A percentile compares a stretch with the other conserved stretches of the same genome.
phyloP scores from a whole-genome alignment of 2,888 invertebrate species.

The Chrysotoxum bicinctum region DNA sequence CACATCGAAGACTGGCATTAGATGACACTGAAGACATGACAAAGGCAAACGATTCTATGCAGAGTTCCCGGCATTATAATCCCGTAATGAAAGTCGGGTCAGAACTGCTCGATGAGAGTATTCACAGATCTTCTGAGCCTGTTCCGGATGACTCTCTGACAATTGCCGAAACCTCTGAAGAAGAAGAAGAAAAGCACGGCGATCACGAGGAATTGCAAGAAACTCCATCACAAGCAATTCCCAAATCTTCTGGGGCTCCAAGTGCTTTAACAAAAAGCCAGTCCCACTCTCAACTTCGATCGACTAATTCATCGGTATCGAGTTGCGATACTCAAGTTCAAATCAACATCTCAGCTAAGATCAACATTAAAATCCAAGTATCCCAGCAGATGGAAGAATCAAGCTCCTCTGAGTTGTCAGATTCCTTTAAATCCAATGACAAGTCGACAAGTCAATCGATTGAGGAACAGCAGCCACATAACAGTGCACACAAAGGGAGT shows the following conservation, averaged over 20 bases:
- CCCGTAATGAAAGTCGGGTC: slow-evolving; percentile 35
- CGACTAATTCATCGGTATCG: slow-evolving; percentile 31
- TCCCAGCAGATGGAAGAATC: slow-evolving; percentile 72
- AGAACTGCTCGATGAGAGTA: slow-evolving; percentile 45
- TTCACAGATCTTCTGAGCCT: slow-evolving; percentile 11
- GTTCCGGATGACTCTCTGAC: slow-evolving; percentile 77
- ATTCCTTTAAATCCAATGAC: slow-evolving; percentile 27
- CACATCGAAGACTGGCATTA: slow-evolving; percentile 59
- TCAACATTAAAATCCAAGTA: slow-evolving; percentile 80
- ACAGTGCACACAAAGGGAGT: slow-evolving; percentile 59
- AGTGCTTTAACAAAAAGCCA: slow-evolving; percentile 29
- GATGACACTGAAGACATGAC: slow-evolving; percentile 74
- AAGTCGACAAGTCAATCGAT: slow-evolving; percentile 23
- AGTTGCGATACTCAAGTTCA: slow-evolving; percentile 72
- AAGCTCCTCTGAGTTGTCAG: slow-evolving; percentile 12
- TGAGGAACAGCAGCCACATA: slow-evolving; percentile 40
- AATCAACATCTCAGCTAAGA: slow-evolving; percentile 80
- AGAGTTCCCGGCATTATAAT: slow-evolving; percentile 22
- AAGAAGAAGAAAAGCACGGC: slow-evolving; percentile 66
- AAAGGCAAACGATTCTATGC: slow-evolving; percentile 12
- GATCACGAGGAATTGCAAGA: not conserved
- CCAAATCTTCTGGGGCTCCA: not conserved
- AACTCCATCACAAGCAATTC: not conserved
- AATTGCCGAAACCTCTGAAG: slow-evolving; percentile 78
- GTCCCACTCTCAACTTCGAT: not conserved